Evolutionary conservation across 2,113 vertebrate genomes (phyloP), one percentile per base, ranked within the genome.

Genomic region (Neotragus moschatus): DNA sequence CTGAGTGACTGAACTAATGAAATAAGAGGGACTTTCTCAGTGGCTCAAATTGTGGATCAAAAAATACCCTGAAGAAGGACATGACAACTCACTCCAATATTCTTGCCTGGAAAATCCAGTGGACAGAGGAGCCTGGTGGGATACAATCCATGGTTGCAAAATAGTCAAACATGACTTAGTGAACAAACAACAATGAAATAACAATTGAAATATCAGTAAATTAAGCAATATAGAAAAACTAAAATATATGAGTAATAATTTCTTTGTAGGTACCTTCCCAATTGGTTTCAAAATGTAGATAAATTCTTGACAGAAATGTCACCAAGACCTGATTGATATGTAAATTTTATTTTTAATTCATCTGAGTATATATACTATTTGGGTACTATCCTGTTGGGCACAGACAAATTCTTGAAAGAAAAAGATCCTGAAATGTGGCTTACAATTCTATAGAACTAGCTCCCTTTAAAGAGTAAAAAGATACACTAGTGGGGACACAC

Each of bases 321-420:
- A 39, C 30, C 19, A 53, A 91, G n/a, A 84, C n/a, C n/a, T 61
- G 55, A 49, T 30, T 60, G 30, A 49, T 25, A 6, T 43, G 17
- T 84, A 88, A 60, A 91, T 88, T 73, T 88, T n/a, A 91, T 84
- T 87, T 70, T 88, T 63, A 73, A 63, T 91, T 81, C 75, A 63
- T 36, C 33, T 91, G 16, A 89, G 5, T 26, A 0, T 60, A 23
- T 7, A n/a, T 47, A 28, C 30, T 15, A 23, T 70, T 66, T 14
- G 63, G 77, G 21, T 19, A 6, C 17, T 79, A 23, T 94, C n/a
- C 19, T 87, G 1, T 60, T 92, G 77, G 81, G 90, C 23, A 19
- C 33, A 90, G 75, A 94, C 23, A 28, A 53, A 47, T 43, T 45
- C 5, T 56, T 95, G 55, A 51, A 12, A 75, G 19, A 16, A 82